Base-by-base conservation (phyloP, 2,797 vertebrate genomes). In the Halcyon leucocephala region DNA sequence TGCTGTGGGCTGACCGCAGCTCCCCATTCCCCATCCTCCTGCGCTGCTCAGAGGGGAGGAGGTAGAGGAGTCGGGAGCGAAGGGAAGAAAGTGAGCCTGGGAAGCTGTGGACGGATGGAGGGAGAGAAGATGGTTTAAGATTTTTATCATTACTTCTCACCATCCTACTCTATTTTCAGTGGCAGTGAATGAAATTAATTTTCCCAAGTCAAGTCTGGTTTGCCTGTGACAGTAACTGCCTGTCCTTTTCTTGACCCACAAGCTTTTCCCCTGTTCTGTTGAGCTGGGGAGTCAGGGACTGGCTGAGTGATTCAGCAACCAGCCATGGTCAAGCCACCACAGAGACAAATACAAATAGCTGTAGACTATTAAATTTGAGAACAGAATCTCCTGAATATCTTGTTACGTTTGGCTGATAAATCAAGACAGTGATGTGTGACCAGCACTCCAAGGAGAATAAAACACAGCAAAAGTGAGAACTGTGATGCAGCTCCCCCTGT, bases 1-100 rank as follows among this genome's bases (percentile, higher is more conserved):
- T 55, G 29, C 18, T 31, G 18, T 55, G 29, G 29, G 26, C 29
- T n/a, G 52, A 55, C 17, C 11, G 14, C 48, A 44, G 18, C 18
- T 18, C 1, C 28, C 19, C 22, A 44, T 19, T 44, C 42, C 26
- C 9, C 19, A 21, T 49, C 6, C 13, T 4, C 2, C 14, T 37
- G 37, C 0, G 1, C 9, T 2, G 1, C 44, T n/a, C 1, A 2
- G 4, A 5, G 15, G 6, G 7, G 6, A 35, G 9, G 20, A 46
- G 21, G 21, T 46, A 2, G 7, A 25, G 8, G 31, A 44, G 16
- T 33, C 2, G 0, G n/a, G 2, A 3, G 1, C 33, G 26, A 25
- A 24, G 26, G 12, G 10, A 11, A 19, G 58, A 72, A 51, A 9
- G 2, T 16, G 20, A 46, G 10, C 29, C 14, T 35, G 17, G 51